phyloP scores from a whole-genome alignment of 2,113 vertebrate genomes.

The Plectropomus leopardus region DNA sequence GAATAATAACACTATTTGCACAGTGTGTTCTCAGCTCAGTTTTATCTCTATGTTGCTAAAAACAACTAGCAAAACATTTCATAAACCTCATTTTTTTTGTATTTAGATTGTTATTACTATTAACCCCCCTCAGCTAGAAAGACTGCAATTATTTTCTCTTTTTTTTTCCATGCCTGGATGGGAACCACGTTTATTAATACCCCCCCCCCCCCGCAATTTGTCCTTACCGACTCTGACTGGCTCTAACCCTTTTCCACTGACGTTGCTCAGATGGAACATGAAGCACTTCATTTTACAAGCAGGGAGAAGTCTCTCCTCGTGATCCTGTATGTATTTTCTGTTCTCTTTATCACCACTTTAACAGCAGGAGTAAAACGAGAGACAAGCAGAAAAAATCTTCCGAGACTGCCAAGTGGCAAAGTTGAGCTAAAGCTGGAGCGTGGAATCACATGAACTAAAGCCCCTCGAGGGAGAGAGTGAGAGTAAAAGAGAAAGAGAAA shows the following conservation, averaged over 20 bases:
- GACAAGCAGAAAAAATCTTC: constrained; percentile 75
- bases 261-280: constrained; percentile 59
- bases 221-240: constrained; percentile 55
- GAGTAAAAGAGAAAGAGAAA: constrained; percentile 72
- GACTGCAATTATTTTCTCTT: constrained; percentile 67
- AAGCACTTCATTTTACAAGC: constrained; percentile 72
- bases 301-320: constrained; percentile 65
- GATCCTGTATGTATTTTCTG: constrained; percentile 80
- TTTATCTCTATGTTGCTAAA: constrained; percentile 60
- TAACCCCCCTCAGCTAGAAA: constrained; percentile 49
- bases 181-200: constrained; percentile 61
- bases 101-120: constrained; percentile 66
- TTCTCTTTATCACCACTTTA: constrained; percentile 81
- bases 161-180: constrained; percentile 73
- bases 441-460: constrained; percentile 83
- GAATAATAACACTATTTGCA: constrained; percentile 58
- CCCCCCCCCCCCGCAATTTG: constrained; percentile 45
- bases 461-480: constrained; percentile 77
- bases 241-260: constrained; percentile 57
- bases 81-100: constrained; percentile 57
- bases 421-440: constrained; percentile 83
- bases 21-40: constrained; percentile 48
- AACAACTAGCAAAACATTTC: constrained; percentile 68
- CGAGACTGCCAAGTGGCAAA: constrained; percentile 83
- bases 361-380: constrained; percentile 79